Evolutionary conservation across 1,140 invertebrate species (phyloP).

Genomic region (Drepana arcuata): DNA sequence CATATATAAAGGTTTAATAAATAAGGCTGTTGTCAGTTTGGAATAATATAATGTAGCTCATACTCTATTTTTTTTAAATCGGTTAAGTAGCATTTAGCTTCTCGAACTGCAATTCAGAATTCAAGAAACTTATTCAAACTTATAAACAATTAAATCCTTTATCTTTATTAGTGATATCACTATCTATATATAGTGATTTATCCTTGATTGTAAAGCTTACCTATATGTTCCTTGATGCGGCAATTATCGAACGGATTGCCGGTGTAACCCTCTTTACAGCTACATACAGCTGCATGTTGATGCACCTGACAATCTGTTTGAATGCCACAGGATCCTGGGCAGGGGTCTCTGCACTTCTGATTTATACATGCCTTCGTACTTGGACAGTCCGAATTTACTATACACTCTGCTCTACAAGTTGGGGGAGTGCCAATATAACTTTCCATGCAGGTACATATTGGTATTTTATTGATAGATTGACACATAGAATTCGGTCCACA

Average conservation of each 20-base stretch:
- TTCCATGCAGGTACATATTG: constrained; percentile 78
- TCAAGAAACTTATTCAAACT: no score
- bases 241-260: constrained; percentile 83
- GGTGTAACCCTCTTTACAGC: constrained; percentile 77
- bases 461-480: constrained; percentile 73
- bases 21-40: no score
- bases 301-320: constrained; percentile 81
- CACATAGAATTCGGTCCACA: constrained; percentile 84
- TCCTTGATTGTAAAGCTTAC: no score
- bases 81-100: no score
- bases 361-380: constrained; percentile 79
- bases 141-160: no score
- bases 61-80: no score
- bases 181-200: no score
- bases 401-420: constrained; percentile 82
- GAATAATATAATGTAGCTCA: no score
- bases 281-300: constrained; percentile 81
- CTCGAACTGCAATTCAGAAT: no score
- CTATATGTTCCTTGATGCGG: constrained; percentile 42
- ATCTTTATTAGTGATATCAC: no score
- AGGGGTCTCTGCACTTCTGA: constrained; percentile 81
- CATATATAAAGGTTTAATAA: no score
- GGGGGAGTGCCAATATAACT: constrained; percentile 82
- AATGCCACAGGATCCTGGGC: constrained; percentile 78
- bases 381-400: constrained; percentile 81